Conservation (phyloP, 2,113 vertebrate species). For the Rhea pennata region DNA sequence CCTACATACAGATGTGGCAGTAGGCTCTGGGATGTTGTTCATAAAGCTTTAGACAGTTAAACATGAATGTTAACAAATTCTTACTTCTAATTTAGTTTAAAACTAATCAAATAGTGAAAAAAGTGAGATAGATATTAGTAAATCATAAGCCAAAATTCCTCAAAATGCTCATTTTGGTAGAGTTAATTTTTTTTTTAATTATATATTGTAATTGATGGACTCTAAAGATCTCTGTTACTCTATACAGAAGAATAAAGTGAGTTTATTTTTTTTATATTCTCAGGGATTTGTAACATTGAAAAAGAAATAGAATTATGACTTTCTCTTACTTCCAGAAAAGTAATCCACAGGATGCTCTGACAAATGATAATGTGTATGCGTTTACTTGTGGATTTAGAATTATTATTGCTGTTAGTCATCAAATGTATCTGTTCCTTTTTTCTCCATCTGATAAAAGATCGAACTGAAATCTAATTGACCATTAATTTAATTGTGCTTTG, state of each 20-base stretch:
- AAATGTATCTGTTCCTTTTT: background rate
- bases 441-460: background rate
- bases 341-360: background rate
- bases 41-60: background rate
- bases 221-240: background rate
- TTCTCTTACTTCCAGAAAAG: background rate
- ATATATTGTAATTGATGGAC: background rate
- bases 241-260: background rate
- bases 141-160: background rate
- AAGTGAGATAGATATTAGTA: background rate
- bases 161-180: background rate
- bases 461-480: background rate
- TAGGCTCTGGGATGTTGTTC: background rate
- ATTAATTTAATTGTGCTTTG: background rate
- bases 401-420: background rate
- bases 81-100: background rate
- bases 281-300: background rate
- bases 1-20: background rate
- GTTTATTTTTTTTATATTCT: background rate
- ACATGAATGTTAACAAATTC: background rate
- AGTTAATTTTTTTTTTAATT: background rate
- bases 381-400: background rate
- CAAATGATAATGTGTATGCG: background rate
- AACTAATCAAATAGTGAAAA: background rate
- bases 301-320: background rate